Evolutionary conservation across 2,113 vertebrate genomes (phyloP), one percentile per base, ranked within the genome.

Genomic region (Bubo bubo): DNA sequence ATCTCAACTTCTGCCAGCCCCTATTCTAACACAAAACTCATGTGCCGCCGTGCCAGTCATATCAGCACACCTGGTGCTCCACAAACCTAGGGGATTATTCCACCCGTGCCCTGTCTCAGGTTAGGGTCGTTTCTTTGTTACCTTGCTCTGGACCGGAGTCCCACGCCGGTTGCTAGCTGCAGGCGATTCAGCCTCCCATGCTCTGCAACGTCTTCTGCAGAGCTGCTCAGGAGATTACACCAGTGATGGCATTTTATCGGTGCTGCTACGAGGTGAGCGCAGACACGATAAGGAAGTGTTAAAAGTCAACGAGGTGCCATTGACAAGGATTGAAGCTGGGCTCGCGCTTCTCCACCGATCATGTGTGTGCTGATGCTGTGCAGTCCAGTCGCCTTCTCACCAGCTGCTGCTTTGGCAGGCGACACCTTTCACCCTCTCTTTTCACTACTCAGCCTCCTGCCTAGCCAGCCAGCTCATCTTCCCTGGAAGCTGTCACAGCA

Each of bases 181-280:
- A 14, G 68, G 63, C 24, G 3, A 41, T 7, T 32, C 81, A 49
- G 76, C 76, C 87, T 87, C 66, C 88, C 92, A 45, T 59, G 81
- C 74, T 76, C 71, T 49, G 91, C 81, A 43, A 7, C 12, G 22
- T 52, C 90, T 70, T 45, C 82, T 22, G 90, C 91, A 37, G 95
- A 74, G 86, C 91, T 39, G 88, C 91, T 37, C 55, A 21, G 94
- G 93, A 90, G 85, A 92, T 93, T 88, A 47, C 59, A 43, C 86
- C 10, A 7, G 95, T 64, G 56, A 83, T 58, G 97, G 98, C 95
- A 98, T 99, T 98, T 98, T 98, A 98, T 98, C 98, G 67, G 89
- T 34, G 24, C 89, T 19, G 50, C 60, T 34, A 49, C 7, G 96
- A 96, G 96, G 96, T 90, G 85, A 96, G 94, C 14, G 86, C 93